Evolutionary conservation across 2,888 invertebrate genomes (phyloP).

Genomic region (Drosophila tripunctata): DNA sequence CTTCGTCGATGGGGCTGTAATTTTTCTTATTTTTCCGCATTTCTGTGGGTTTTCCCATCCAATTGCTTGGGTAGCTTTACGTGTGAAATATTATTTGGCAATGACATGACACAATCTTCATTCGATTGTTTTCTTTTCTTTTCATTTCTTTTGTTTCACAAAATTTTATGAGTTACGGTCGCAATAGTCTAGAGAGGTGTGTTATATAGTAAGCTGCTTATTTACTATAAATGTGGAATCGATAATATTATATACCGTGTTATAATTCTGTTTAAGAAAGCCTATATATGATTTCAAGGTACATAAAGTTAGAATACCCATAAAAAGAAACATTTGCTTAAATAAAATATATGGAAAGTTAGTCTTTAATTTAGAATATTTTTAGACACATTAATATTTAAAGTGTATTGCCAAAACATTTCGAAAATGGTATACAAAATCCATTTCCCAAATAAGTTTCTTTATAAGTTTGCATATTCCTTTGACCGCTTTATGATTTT

Average conservation of each 20-base stretch:
- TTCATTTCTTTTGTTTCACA: background rate
- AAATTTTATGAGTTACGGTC: conserved; percentile 28
- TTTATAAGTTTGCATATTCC: conserved; percentile 19
- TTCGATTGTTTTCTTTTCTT: conserved; percentile 40
- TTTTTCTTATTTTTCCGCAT: conserved; percentile 62
- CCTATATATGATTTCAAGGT: no score
- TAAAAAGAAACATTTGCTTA: no score
- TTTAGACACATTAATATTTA: no score
- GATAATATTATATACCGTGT: background rate
- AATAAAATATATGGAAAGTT: no score
- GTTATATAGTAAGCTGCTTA: background rate
- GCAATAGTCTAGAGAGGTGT: conserved; percentile 5
- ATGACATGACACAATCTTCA: conserved; percentile 62
- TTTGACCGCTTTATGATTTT: conserved; percentile 1
- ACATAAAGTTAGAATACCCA: no score
- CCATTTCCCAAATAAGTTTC: background rate
- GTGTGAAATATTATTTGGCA: conserved; percentile 67
- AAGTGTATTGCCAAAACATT: no score
- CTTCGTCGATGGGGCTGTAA: conserved; percentile 26
- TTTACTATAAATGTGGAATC: background rate
- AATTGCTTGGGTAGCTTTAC: conserved; percentile 37
- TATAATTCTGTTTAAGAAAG: background rate
- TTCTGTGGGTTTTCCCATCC: conserved; percentile 40
- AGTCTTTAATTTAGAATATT: no score
- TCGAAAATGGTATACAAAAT: background rate